These are phyloP conservation scores for Parazoanthus darwini DNA, from an alignment of 92 coral and sea anemone genomes.

Conservation along the genomic window DNA sequence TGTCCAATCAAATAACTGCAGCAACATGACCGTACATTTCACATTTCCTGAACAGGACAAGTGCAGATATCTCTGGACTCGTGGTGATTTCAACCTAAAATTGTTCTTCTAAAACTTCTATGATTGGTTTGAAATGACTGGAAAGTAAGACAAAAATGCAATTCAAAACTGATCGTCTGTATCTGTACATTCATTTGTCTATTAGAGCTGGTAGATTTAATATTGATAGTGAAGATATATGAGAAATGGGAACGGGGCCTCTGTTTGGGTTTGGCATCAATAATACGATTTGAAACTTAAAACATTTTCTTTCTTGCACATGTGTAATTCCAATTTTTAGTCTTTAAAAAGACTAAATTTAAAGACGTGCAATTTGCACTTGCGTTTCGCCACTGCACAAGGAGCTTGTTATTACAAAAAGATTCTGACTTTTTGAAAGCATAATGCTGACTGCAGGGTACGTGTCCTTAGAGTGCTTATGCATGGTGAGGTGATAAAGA, in stretches of 20 bases:
- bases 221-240: neutral
- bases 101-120: conserved; percentile 6
- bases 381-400: conserved; percentile 3
- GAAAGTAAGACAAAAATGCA: neutral
- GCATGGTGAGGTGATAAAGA: conserved; percentile 29
- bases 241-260: neutral
- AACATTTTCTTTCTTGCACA: conserved; percentile 2
- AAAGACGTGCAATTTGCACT: neutral
- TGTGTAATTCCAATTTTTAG: neutral
- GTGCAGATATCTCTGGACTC: no score
- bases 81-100: neutral
- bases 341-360: neutral
- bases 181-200: neutral
- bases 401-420: neutral
- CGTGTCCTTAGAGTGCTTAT: conserved; percentile 21
- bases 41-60: no score
- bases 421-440: neutral
- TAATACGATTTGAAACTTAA: neutral
- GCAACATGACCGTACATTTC: no score
- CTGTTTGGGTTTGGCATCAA: conserved; percentile 1
- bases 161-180: conserved; percentile 17
- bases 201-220: neutral
- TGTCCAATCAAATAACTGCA: no score
- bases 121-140: neutral
- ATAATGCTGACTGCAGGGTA: conserved; percentile 2